phyloP scores from a whole-genome alignment of 2,797 vertebrate genomes.

The Channallabes apus region DNA sequence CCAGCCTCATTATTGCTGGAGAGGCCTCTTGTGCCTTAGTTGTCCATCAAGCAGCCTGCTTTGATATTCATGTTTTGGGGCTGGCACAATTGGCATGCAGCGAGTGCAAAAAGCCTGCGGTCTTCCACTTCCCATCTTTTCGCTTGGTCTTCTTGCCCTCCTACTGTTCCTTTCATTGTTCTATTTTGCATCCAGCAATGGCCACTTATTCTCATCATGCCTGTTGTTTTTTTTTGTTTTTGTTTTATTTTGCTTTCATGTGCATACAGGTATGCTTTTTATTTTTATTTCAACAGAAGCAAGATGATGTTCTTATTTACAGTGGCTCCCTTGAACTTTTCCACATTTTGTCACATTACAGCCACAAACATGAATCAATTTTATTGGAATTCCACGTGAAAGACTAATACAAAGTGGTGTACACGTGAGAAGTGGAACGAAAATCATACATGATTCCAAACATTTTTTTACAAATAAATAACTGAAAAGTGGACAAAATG shows the following conservation, averaged over 20 bases:
- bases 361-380: too few species aligned
- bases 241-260: not conserved
- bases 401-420: too few species aligned
- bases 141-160: slow-evolving; percentile 16
- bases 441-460: too few species aligned
- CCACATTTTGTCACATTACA: too few species aligned
- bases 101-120: slow-evolving; percentile 1
- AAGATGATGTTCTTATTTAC: not conserved
- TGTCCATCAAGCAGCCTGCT: slow-evolving; percentile 66
- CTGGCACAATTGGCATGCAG: slow-evolving; percentile 43
- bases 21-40: slow-evolving; percentile 45
- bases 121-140: not conserved
- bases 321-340: too few species aligned
- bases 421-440: too few species aligned
- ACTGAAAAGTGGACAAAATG: too few species aligned
- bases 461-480: too few species aligned
- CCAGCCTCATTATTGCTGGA: slow-evolving; percentile 51
- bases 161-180: slow-evolving; percentile 19
- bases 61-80: slow-evolving; percentile 72
- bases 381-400: too few species aligned
- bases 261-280: not conserved
- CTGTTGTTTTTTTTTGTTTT: not conserved
- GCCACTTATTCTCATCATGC: slow-evolving; percentile 28
- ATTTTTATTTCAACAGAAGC: not conserved
- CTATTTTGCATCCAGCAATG: slow-evolving; percentile 24